A percentile compares a stretch with the other conserved stretches of the same genome.
Evolutionary conservation across 2,888 invertebrate species (phyloP).

Genomic region (Latheticus oryzae): DNA sequence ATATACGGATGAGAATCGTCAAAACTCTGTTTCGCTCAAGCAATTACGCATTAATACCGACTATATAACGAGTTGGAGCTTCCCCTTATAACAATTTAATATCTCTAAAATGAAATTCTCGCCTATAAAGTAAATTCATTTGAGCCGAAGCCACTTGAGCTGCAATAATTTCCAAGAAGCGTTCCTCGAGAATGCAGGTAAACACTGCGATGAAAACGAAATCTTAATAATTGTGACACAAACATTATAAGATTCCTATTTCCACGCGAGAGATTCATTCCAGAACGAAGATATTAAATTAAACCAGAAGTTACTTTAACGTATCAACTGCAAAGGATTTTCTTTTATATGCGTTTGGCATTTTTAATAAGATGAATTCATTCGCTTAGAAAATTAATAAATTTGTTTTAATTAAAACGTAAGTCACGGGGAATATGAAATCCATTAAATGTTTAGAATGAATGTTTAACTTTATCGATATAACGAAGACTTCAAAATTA

Average conservation of each 20-base stretch:
- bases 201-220: conserved; percentile 62
- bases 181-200: conserved; percentile 57
- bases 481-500: no score
- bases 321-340: conserved; percentile 28
- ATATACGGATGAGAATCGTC: conserved; percentile 23
- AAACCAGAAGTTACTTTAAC: conserved; percentile 31
- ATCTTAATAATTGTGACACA: conserved; percentile 64
- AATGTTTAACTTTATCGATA: no score
- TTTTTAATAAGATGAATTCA: conserved; percentile 9
- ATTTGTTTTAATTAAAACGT: no score
- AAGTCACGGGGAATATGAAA: no score
- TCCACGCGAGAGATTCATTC: conserved; percentile 33
- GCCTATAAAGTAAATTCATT: conserved; percentile 61
- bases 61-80: conserved; percentile 39
- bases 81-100: conserved; percentile 62
- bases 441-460: no score
- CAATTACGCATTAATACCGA: conserved; percentile 44
- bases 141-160: conserved; percentile 56
- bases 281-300: conserved; percentile 34
- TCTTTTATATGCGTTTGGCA: conserved; percentile 9
- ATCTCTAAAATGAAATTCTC: conserved; percentile 60
- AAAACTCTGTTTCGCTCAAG: conserved; percentile 40
- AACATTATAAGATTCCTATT: conserved; percentile 55
- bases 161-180: conserved; percentile 55
- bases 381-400: no score